Evolutionary conservation across 2,888 invertebrate species (phyloP), one percentile per base, ranked within the genome.

Genomic region (Conus canariensis): DNA sequence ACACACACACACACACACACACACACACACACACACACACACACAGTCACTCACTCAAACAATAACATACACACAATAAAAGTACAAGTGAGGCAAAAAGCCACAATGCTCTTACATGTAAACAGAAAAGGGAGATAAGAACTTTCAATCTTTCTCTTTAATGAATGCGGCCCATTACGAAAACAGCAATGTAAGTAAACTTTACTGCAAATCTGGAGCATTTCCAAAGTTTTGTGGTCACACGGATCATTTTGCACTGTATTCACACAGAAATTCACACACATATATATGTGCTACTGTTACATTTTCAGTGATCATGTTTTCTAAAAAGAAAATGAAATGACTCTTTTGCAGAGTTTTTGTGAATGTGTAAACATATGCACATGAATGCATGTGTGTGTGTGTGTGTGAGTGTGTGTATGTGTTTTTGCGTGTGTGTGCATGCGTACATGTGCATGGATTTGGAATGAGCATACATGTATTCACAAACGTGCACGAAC

Each of bases 401-500:
- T 67, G 45, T 87, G 70, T 87, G 45, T 87, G 70, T 67, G 67
- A 64, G 64, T 64, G 87, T 87, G 87, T 67, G 83, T 45, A 64
- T 64, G 60, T 64, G 60, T 64, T 64, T 60, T 64, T 64, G n/a
- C 22, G 6, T 22, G 22, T 74, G n/a, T 74, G n/a, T n/a, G n/a
- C 22, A 74, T 74, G n/a, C 7, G n/a, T n/a, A 5, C 22, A 74
- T 74, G 85, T 85, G 85, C 58, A 59, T 85, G 59, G 14, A 59
- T 85, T 58, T 85, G 85, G 85, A 58, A 59, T 74, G 16, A 8
- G 22, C 70, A 10, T 22, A 9, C 70, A n/a, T 74, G 70, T 22
- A 22, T 74, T 74, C 22, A 22, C 70, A 74, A 1, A 22, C 6
- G 22, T 22, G 70, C 70, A 22, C 6, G 60, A 1, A 4, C 45